Conservation (phyloP, 1,140 invertebrate genomes). For the Cotesia chilonis region DNA sequence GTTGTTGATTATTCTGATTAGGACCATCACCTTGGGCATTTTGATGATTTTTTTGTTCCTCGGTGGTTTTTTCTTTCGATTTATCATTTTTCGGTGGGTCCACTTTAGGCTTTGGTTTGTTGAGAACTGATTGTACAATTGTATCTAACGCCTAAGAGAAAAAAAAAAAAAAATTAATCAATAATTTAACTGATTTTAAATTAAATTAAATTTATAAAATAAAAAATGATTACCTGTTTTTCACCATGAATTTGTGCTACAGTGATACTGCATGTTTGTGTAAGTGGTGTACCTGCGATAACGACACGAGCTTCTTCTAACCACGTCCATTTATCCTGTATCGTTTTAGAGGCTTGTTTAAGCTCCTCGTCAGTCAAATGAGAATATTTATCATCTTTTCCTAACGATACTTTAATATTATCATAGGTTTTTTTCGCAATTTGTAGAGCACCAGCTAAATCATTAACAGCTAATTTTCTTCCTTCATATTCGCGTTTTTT, state of each 20-base stretch:
- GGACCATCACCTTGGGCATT: slow-evolving; percentile 51
- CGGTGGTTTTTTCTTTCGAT: slow-evolving; percentile 50
- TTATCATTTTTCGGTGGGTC: slow-evolving; percentile 63
- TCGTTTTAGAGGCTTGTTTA: slow-evolving; percentile 72
- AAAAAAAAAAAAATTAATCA: slow-evolving; percentile 23
- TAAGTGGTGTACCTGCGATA: slow-evolving; percentile 70
- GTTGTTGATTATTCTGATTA: slow-evolving; percentile 66
- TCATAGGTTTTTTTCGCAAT: slow-evolving; percentile 80
- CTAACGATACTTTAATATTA: slow-evolving; percentile 64
- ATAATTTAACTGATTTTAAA: slow-evolving; percentile 9
- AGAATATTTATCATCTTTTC: slow-evolving; percentile 80
- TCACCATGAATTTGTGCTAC: slow-evolving; percentile 79
- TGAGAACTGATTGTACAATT: slow-evolving; percentile 77
- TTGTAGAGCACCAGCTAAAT: slow-evolving; percentile 77
- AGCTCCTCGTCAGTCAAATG: slow-evolving; percentile 86
- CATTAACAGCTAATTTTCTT: slow-evolving; percentile 78
- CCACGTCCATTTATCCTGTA: slow-evolving; percentile 72
- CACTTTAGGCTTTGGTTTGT: slow-evolving; percentile 85
- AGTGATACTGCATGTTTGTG: slow-evolving; percentile 76
- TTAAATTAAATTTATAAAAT: slow-evolving; percentile 16
- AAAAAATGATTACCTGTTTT: slow-evolving; percentile 68
- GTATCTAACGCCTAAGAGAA: slow-evolving; percentile 72
- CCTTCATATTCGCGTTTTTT: slow-evolving; percentile 81
- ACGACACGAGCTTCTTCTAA: slow-evolving; percentile 75
- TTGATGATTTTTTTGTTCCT: slow-evolving; percentile 53